These are phyloP conservation scores for Rapana venosa DNA, from an alignment of 2,888 invertebrate genomes.

Conservation along the genomic window DNA sequence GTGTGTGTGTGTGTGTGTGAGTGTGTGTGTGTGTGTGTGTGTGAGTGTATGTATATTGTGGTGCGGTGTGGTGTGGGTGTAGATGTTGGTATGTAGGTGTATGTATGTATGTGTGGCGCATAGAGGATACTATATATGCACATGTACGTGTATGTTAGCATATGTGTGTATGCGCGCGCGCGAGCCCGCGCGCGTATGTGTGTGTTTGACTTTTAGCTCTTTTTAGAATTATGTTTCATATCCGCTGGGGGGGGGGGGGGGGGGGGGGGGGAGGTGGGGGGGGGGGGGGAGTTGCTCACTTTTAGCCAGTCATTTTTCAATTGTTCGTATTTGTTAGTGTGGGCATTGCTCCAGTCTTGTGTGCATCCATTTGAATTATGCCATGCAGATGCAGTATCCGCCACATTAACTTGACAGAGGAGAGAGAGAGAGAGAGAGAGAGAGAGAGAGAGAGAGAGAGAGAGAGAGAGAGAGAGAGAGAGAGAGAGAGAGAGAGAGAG, in stretches of 20 bases:
- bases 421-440: background rate
- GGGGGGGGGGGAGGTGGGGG: no score
- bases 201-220: background rate
- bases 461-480: constrained; percentile 20
- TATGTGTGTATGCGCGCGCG: constrained; percentile 6
- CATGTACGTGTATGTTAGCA: background rate
- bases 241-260: background rate
- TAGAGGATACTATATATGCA: no score
- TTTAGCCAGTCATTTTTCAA: no score
- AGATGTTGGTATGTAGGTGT: background rate
- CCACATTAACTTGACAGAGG: no score
- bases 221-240: no score
- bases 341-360: no score
- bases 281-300: background rate
- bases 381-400: no score
- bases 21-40: constrained; percentile 21
- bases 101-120: constrained; percentile 14
- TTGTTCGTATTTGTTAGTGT: no score
- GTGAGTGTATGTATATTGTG: background rate
- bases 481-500: background rate
- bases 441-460: constrained; percentile 20
- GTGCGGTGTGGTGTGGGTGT: background rate
- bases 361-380: no score
- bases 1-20: constrained; percentile 16
- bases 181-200: background rate